phyloP scores from a whole-genome alignment of 2,797 vertebrate genomes.

The Diceros bicornis region DNA sequence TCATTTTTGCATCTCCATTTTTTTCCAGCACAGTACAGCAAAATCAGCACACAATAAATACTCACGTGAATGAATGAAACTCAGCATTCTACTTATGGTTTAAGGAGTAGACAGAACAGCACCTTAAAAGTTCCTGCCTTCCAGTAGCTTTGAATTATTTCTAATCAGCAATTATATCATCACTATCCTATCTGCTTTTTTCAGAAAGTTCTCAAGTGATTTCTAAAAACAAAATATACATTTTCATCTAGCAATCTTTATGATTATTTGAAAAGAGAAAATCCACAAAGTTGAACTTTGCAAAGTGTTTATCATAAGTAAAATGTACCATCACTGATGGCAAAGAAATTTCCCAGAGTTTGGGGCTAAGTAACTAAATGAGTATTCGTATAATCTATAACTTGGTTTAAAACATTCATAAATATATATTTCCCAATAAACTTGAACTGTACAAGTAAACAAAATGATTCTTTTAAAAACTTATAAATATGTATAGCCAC shows the following conservation, averaged over 20 bases:
- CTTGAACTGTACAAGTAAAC: conserved; percentile 76
- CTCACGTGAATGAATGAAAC: not conserved
- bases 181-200: not conserved
- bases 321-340: conserved; percentile 11
- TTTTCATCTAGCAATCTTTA: not conserved
- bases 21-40: not conserved
- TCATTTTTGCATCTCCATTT: not conserved
- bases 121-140: not conserved
- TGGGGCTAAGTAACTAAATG: conserved; percentile 69
- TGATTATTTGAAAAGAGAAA: conserved; percentile 46
- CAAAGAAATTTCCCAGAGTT: conserved; percentile 64
- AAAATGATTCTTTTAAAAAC: conserved; percentile 79
- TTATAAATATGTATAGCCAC: conserved; percentile 79
- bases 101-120: not conserved
- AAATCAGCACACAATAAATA: not conserved
- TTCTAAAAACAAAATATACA: conserved; percentile 51
- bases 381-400: conserved; percentile 70
- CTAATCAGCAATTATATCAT: conserved; percentile 36
- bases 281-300: conserved; percentile 51
- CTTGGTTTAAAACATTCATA: conserved; percentile 78
- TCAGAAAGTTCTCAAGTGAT: not conserved
- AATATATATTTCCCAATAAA: conserved; percentile 80
- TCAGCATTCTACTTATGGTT: not conserved
- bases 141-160: conserved; percentile 49
- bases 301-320: conserved; percentile 58